Conservation (phyloP, 2,888 invertebrate species). For the Rhingia campestris region DNA sequence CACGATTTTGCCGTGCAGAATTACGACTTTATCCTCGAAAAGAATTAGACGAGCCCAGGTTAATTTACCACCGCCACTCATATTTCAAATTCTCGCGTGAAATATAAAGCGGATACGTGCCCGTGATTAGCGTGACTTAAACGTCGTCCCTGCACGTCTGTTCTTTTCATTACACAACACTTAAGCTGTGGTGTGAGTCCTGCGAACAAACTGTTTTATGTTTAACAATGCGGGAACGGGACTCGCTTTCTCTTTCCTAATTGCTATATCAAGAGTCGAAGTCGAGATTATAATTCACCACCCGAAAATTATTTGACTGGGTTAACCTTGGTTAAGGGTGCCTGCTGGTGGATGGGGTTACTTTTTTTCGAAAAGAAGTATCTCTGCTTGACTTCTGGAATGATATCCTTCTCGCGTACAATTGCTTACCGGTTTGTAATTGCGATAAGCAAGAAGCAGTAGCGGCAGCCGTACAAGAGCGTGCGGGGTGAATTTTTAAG, state of each 20-base stretch:
- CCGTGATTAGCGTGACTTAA: slow-evolving; percentile 64
- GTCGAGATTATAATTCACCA: slow-evolving; percentile 53
- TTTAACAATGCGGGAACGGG: slow-evolving; percentile 14
- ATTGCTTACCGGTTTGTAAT: slow-evolving; percentile 74
- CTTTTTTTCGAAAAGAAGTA: slow-evolving; percentile 16
- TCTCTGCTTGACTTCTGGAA: slow-evolving; percentile 50
- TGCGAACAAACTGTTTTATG: slow-evolving; percentile 44
- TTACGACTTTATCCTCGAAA: slow-evolving; percentile 43
- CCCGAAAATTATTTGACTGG: slow-evolving; percentile 51
- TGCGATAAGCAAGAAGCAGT: slow-evolving; percentile 61
- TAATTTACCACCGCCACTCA: slow-evolving; percentile 48
- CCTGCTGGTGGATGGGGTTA: neutral
- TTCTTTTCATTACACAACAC: slow-evolving; percentile 38
- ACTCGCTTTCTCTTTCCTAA: slow-evolving; percentile 43
- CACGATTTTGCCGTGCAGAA: slow-evolving; percentile 46
- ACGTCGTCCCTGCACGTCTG: slow-evolving; percentile 53
- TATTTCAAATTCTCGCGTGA: slow-evolving; percentile 73
- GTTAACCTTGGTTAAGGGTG: slow-evolving; percentile 51
- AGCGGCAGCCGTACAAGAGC: slow-evolving; percentile 34
- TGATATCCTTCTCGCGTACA: slow-evolving; percentile 62
- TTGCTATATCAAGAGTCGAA: slow-evolving; percentile 61
- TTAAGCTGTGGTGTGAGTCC: slow-evolving; percentile 2
- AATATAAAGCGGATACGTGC: slow-evolving; percentile 69
- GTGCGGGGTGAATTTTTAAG: slow-evolving; percentile 71
- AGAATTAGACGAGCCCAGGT: slow-evolving; percentile 17